Conservation (phyloP, 1,140 invertebrate species). For the Drosophila nasuta region DNA sequence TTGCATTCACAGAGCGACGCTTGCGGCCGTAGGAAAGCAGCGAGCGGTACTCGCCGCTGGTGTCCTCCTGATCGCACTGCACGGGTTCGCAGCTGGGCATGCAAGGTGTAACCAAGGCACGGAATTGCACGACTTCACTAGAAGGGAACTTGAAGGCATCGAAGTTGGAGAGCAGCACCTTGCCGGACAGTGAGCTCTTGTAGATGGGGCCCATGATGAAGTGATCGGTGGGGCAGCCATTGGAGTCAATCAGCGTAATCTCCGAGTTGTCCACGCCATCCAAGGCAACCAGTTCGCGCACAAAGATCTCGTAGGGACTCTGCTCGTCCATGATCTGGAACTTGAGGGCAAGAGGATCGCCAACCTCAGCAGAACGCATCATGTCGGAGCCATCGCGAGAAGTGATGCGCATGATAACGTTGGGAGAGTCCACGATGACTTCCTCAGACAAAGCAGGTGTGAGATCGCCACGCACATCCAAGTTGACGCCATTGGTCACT, state of each 20-base stretch:
- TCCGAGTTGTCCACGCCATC: conserved; percentile 96
- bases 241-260: conserved; percentile 95
- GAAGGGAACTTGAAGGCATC: conserved; percentile 98
- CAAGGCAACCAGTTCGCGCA: conserved; percentile 96
- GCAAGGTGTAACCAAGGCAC: conserved; percentile 96
- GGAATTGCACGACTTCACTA: conserved; percentile 97
- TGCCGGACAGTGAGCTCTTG: conserved; percentile 92
- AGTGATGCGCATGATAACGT: conserved; percentile 96
- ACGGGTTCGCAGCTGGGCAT: conserved; percentile 96
- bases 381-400: conserved; percentile 90
- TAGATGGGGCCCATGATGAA: conserved; percentile 96
- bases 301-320: conserved; percentile 97
- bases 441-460: conserved; percentile 92
- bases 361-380: conserved; percentile 92
- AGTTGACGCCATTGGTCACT: conserved; percentile 95
- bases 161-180: conserved; percentile 95
- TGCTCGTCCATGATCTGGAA: conserved; percentile 96
- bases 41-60: conserved; percentile 92
- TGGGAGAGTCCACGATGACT: conserved; percentile 95
- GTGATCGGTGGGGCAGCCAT: conserved; percentile 96
- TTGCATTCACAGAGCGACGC: conserved; percentile 87
- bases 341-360: conserved; percentile 95
- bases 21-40: conserved; percentile 89
- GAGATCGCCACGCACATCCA: conserved; percentile 94
- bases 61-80: conserved; percentile 91